These are phyloP conservation scores for Xenops minutus DNA, from an alignment of 2,797 vertebrate genomes.

Conservation along the genomic window DNA sequence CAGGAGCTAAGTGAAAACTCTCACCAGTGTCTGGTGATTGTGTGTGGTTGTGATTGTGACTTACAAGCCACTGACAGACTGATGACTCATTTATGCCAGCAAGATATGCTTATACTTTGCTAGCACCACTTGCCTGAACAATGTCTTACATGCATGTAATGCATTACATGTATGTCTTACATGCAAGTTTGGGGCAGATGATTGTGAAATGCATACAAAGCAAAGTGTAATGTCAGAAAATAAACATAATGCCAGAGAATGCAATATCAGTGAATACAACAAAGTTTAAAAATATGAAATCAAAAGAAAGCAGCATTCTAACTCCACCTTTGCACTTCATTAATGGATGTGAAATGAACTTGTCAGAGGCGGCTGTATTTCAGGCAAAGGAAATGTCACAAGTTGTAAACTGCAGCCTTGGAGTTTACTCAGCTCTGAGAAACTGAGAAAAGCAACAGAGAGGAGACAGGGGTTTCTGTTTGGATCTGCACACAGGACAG, in stretches of 20 bases:
- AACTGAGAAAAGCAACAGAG: neutral
- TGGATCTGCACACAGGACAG: neutral
- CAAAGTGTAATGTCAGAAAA: neutral
- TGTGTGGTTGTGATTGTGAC: too few relatives aligned
- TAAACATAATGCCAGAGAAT: neutral
- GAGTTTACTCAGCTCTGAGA: neutral
- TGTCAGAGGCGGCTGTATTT: neutral
- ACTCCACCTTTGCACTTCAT: neutral
- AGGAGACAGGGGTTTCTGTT: accelerated
- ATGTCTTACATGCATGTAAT: neutral
- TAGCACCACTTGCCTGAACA: neutral
- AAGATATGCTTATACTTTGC: neutral
- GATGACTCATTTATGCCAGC: neutral
- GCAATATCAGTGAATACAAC: neutral
- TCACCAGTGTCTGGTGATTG: neutral
- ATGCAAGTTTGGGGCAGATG: neutral
- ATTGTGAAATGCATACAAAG: neutral
- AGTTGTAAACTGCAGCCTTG: neutral
- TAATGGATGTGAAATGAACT: neutral
- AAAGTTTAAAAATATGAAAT: neutral
- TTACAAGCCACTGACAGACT: neutral
- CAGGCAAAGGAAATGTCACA: neutral
- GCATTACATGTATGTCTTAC: too few relatives aligned
- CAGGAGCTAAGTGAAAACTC: neutral
- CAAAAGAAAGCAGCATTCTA: neutral